These are phyloP conservation scores for Periophthalmus magnuspinnatus DNA, from an alignment of 2,797 vertebrate genomes.

Conservation along the genomic window DNA sequence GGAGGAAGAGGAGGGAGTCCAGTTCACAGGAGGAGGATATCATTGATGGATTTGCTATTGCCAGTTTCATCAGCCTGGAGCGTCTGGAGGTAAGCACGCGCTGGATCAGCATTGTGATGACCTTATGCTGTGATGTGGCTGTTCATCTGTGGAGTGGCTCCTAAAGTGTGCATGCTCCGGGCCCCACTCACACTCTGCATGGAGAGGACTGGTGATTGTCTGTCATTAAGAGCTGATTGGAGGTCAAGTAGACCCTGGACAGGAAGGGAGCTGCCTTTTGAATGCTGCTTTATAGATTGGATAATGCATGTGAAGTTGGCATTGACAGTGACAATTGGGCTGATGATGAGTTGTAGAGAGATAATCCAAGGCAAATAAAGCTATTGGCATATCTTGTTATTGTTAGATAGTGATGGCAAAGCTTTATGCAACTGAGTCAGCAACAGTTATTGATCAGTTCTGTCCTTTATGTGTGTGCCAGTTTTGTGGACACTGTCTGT, in stretches of 20 bases:
- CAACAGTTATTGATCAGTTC: neutral
- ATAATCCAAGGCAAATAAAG: neutral
- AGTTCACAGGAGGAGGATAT: constrained; percentile 96
- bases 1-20: constrained; percentile 90
- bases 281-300: neutral
- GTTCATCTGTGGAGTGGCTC: constrained; percentile 36
- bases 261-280: constrained; percentile 3
- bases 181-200: constrained; percentile 9
- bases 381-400: no score
- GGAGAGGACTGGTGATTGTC: constrained; percentile 35
- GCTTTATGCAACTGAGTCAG: neutral
- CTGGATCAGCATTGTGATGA: constrained; percentile 28
- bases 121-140: constrained; percentile 21
- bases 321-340: neutral
- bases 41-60: constrained; percentile 95
- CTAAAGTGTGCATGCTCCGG: constrained; percentile 32
- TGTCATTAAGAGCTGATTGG: constrained; percentile 37
- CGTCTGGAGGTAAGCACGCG: constrained; percentile 86
- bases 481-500: neutral
- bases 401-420: no score
- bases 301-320: neutral
- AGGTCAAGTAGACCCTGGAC: constrained; percentile 24
- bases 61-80: constrained; percentile 94
- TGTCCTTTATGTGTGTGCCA: neutral
- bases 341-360: no score